Base-by-base conservation (phyloP, 2,113 vertebrate genomes). In the Saguinus midas region DNA sequence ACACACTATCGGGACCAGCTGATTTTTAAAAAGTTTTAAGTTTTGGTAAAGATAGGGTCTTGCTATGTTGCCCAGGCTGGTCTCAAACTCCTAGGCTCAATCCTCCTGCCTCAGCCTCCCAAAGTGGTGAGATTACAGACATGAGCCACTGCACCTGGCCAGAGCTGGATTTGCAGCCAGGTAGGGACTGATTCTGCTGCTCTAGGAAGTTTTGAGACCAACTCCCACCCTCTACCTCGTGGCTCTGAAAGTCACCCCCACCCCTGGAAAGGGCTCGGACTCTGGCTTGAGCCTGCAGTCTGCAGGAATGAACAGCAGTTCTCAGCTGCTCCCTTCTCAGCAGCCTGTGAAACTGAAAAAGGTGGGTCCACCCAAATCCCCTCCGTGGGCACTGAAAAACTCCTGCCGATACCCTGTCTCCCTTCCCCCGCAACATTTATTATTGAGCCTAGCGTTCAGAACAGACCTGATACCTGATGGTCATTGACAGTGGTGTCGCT, bases 401-500 rank as follows among this genome's bases (percentile, higher is more conserved):
- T 75, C 17, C 4, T 8, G 61, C 14, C 18, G 2, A 27, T 32
- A 32, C 27, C 12, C 61, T 64, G 61, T 64, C 61, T 32, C 66
- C 66, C 16, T 68, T 35, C n/a, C 68, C 12, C 43, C 32, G 58
- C 21, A 23, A 37, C 48, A 5, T 64, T 14, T 18, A 0, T 25
- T 55, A 8, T 37, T 0, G 50, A 68, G 73, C n/a, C 57, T 78
- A 37, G 57, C 0, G 2, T 35, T 27, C 52, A 18, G 87, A 37
- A 35, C 64, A 80, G 68, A 43, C 37, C 1, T 16, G 43, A 10
- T 45, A n/a, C 35, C 18, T 3, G 23, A 55, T 14, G 0, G 61
- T 58, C 82, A 11, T 1, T 0, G 35, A 50, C 4, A 23, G 75
- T 17, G 0, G 4, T 5, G 20, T 70, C 48, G 1, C 13, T 45